phyloP scores from a whole-genome alignment of 2,113 vertebrate species.

The Chloropsis hardwickii region DNA sequence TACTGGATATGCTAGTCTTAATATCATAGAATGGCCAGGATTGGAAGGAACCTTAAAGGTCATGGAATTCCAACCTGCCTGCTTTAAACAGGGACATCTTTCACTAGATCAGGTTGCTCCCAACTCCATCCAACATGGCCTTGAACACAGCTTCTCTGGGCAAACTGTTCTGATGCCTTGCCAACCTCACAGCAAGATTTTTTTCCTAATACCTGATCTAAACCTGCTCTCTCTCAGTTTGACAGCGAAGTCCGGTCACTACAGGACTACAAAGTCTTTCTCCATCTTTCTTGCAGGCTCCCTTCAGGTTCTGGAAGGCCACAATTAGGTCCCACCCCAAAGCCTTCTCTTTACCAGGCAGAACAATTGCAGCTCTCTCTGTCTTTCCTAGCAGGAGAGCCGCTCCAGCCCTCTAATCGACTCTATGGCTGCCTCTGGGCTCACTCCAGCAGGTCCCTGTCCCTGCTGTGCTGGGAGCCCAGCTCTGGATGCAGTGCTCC shows the following conservation, averaged over 20 bases:
- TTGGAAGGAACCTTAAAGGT: not conserved
- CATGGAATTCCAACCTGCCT: not conserved
- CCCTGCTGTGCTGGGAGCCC: not conserved
- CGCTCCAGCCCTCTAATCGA: accelerated
- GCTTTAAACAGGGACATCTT: not conserved
- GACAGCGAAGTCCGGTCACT: not conserved
- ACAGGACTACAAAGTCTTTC: not conserved
- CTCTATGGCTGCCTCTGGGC: accelerated
- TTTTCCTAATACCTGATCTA: not conserved
- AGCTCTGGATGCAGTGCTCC: not conserved
- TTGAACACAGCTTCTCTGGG: not conserved
- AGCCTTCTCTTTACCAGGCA: not conserved
- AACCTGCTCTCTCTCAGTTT: not conserved
- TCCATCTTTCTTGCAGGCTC: not conserved
- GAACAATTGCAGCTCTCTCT: not conserved
- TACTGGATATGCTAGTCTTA: not conserved
- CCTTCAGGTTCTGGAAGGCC: not conserved
- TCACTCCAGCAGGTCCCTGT: not conserved
- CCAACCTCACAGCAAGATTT: not conserved
- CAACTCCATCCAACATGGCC: not conserved
- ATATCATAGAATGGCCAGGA: not conserved
- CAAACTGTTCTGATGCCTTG: not conserved
- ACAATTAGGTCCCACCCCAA: not conserved
- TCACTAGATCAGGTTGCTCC: not conserved
- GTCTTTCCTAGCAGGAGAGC: accelerated